Base-by-base conservation (phyloP, 2,888 invertebrate genomes). In the Synergus gifuensis region DNA sequence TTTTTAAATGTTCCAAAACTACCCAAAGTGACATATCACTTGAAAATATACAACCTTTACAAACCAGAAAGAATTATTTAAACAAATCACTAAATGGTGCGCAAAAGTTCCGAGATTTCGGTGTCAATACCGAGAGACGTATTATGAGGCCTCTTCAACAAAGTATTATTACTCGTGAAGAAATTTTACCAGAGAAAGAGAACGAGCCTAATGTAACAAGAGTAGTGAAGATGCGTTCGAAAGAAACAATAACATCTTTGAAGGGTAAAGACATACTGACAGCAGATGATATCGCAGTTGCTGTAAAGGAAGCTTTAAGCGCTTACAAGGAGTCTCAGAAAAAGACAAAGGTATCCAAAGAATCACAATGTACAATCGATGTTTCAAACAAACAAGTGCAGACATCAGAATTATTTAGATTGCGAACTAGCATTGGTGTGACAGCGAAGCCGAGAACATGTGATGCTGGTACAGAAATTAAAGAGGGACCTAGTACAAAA, bases 401-500 rank as follows among this genome's bases (percentile, higher is more conserved):
- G 77, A 88, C 86, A 5, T 84, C 85, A 12, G 90, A 90, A 76
- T 86, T 87, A 5, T 88, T 89, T 4, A 89, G 83, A 73, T 88
- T 91, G 85, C 86, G 86, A 4, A 84, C 85, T 40, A 91, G 90
- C 85, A 91, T 90, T 4, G 92, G 93, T 0, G 86, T 92, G 8
- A 90, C 86, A 54, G 93, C 89, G 7, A 91, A 90, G 64, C 92
- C 93, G 2, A 88, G 86, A 76, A 89, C 89, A 22, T 78, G 86
- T 22, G 93, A 93, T 64, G 85, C 90, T 67, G 90, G 90, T 16
- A 88, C 91, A 22, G 92, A 92, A 79, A 92, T 92, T 63, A 89
- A 84, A 76, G 86, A 93, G 5, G 93, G 93, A 79, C 85, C 88
- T 0, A 92, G 92, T 44, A 93, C 93, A 2, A 92, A 93, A 76